Evolutionary conservation across 2,888 invertebrate genomes (phyloP).

Genomic region (Spodoptera exigua): DNA sequence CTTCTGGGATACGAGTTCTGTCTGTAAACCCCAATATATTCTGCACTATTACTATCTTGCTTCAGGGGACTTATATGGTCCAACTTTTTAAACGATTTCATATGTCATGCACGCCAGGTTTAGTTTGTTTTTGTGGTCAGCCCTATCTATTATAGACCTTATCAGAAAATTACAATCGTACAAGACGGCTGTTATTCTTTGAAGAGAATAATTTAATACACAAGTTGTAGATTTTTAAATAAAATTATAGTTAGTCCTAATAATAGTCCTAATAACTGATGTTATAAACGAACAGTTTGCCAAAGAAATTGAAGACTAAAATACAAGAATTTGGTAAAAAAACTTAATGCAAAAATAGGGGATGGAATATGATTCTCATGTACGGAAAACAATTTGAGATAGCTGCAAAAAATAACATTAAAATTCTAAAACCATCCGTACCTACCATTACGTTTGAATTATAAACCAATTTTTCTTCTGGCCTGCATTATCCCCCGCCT

Average conservation of each 20-base stretch:
- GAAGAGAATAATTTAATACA: too few relatives aligned
- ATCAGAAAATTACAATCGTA: too few relatives aligned
- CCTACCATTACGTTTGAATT: slow-evolving; percentile 48
- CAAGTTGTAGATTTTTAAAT: too few relatives aligned
- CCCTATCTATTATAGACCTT: too few relatives aligned
- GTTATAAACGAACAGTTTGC: too few relatives aligned
- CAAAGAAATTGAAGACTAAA: too few relatives aligned
- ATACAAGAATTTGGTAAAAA: too few relatives aligned
- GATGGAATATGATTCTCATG: slow-evolving; percentile 33
- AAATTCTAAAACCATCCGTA: slow-evolving; percentile 44
- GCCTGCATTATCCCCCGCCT: slow-evolving; percentile 25
- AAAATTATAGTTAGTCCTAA: too few relatives aligned
- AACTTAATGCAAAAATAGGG: slow-evolving; percentile 4
- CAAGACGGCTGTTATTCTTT: too few relatives aligned
- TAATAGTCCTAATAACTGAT: too few relatives aligned
- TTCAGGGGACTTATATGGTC: slow-evolving; percentile 9
- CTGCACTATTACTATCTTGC: slow-evolving; percentile 27
- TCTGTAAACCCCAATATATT: slow-evolving; percentile 49
- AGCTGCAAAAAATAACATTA: slow-evolving; percentile 39
- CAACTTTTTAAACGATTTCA: slow-evolving; percentile 25
- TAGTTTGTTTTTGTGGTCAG: slow-evolving; percentile 14
- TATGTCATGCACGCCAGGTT: slow-evolving; percentile 2
- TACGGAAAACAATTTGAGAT: slow-evolving; percentile 25
- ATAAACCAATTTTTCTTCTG: slow-evolving; percentile 44
- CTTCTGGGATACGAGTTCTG: slow-evolving; percentile 48